phyloP scores from a whole-genome alignment of 2,888 invertebrate genomes.

The Diplolepis rosae region DNA sequence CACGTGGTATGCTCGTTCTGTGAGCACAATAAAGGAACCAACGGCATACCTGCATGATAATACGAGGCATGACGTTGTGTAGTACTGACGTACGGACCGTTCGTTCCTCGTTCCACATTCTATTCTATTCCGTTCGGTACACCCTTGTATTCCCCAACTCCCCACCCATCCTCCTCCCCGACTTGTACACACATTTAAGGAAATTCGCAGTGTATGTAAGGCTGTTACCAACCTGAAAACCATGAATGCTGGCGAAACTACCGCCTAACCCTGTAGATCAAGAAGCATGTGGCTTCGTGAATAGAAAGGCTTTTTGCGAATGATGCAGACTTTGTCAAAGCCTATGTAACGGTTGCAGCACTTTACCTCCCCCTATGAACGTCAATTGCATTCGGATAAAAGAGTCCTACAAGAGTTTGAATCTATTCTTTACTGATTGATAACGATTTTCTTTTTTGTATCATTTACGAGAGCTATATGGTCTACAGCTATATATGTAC shows the following conservation, averaged over 20 bases:
- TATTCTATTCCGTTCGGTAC: slow-evolving; percentile 42
- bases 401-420: background rate
- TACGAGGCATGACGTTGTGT: slow-evolving; percentile 47
- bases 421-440: too few relatives aligned
- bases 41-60: slow-evolving; percentile 54
- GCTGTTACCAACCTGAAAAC: slow-evolving; percentile 4
- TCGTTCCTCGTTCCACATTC: slow-evolving; percentile 44
- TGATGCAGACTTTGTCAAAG: slow-evolving; percentile 1
- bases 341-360: background rate
- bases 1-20: slow-evolving; percentile 55
- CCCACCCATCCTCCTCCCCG: background rate
- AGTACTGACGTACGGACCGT: slow-evolving; percentile 45
- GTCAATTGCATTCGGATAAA: slow-evolving; percentile 6
- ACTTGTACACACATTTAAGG: background rate
- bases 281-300: slow-evolving; percentile 21
- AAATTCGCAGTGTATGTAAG: slow-evolving; percentile 8
- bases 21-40: slow-evolving; percentile 54
- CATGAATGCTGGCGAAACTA: slow-evolving; percentile 20
- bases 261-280: slow-evolving; percentile 12
- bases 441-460: too few relatives aligned
- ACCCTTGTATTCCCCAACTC: background rate
- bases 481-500: too few relatives aligned
- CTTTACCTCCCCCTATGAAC: slow-evolving; percentile 4
- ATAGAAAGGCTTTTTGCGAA: slow-evolving; percentile 22
- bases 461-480: too few relatives aligned